Conservation (phyloP, 2,888 invertebrate genomes). For the Xestia ashworthii region DNA sequence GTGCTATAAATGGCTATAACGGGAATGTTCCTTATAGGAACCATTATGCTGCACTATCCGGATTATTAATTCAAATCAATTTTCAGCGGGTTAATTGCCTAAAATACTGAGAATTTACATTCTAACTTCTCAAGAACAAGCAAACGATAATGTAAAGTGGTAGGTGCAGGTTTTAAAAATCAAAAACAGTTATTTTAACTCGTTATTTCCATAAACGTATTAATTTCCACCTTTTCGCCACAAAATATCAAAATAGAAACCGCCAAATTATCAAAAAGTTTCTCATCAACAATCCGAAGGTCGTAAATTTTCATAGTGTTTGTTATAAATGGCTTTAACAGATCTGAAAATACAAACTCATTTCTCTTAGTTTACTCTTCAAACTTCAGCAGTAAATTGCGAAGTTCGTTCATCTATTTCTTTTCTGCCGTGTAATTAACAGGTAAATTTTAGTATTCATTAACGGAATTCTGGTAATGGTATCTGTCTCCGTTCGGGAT, state of each 20-base stretch:
- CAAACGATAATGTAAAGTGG: background rate
- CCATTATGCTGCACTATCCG: background rate
- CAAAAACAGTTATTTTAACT: background rate
- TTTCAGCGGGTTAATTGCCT: background rate
- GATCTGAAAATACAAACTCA: constrained; percentile 50
- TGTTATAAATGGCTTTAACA: constrained; percentile 41
- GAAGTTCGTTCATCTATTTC: constrained; percentile 53
- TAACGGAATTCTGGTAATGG: constrained; percentile 42
- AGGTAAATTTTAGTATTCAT: constrained; percentile 53
- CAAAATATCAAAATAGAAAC: background rate
- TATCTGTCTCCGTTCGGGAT: constrained; percentile 27
- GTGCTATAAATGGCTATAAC: background rate
- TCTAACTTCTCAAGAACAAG: background rate
- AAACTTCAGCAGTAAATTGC: constrained; percentile 54
- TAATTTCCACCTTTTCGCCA: background rate
- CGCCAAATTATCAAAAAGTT: constrained; percentile 45
- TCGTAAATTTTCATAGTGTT: constrained; percentile 48
- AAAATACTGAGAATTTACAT: background rate
- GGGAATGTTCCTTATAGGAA: background rate
- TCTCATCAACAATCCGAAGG: constrained; percentile 29
- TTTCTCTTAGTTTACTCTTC: constrained; percentile 55
- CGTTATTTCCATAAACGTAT: background rate
- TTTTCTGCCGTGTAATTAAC: constrained; percentile 54
- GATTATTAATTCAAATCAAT: background rate
- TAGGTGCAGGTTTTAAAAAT: too few species aligned